Evolutionary conservation across 2,888 invertebrate species (phyloP).

Genomic region (Sarcophaga rosellei): DNA sequence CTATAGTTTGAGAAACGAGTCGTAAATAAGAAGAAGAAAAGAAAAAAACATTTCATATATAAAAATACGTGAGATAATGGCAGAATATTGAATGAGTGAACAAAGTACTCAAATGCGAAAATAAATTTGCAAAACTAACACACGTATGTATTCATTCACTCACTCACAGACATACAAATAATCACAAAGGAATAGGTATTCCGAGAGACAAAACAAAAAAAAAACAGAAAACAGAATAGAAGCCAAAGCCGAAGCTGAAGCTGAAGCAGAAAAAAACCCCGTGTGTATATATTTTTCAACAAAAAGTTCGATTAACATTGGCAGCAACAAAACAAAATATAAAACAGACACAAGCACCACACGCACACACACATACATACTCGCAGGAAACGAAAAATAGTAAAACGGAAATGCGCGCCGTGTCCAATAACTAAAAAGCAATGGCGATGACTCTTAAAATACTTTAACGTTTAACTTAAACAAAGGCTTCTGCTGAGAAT

Average conservation of each 20-base stretch:
- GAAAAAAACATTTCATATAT: conserved; percentile 43
- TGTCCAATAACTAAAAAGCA: conserved; percentile 34
- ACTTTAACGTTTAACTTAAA: conserved; percentile 48
- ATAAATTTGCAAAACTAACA: conserved; percentile 6
- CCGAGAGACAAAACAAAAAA: not conserved
- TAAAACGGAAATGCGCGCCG: conserved; percentile 60
- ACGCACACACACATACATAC: not conserved
- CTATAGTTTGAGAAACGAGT: conserved; percentile 37
- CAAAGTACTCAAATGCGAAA: conserved; percentile 34
- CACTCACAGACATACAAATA: not conserved
- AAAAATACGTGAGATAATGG: conserved; percentile 62
- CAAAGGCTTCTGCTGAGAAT: conserved; percentile 4
- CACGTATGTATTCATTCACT: not conserved
- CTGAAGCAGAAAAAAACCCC: conserved; percentile 1
- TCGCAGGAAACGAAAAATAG: conserved; percentile 46
- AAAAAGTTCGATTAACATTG: conserved; percentile 61
- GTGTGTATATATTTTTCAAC: conserved; percentile 7
- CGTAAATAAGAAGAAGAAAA: not conserved
- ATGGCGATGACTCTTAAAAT: conserved; percentile 60
- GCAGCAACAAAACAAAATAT: conserved; percentile 37
- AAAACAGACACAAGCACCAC: not conserved
- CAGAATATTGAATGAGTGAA: conserved; percentile 57
- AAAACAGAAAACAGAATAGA: too few species aligned
- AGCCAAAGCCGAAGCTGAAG: not conserved
- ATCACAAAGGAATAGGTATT: conserved; percentile 3